Percentiles rank a stretch among this genome's conserved stretches.
Conservation (phyloP, 2,888 invertebrate genomes). For the Deilephila elpenor region DNA sequence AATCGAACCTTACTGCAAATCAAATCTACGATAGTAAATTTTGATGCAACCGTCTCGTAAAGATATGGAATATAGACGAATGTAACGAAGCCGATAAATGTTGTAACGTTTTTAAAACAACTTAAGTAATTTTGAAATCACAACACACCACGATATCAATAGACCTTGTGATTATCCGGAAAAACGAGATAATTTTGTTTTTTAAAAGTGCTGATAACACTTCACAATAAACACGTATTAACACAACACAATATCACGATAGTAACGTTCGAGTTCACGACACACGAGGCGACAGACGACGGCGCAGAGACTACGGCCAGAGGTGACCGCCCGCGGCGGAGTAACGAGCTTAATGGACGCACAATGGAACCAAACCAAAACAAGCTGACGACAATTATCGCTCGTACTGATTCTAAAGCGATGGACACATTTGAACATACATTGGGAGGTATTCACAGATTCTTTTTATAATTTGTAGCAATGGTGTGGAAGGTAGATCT, state of each 20-base stretch:
- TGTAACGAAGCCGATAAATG: background rate
- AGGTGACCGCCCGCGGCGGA: conserved; percentile 45
- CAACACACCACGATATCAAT: too few species aligned
- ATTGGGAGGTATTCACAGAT: too few species aligned
- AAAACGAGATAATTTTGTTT: background rate
- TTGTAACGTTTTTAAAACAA: background rate
- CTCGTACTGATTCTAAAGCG: conserved; percentile 48
- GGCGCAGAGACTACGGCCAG: conserved; percentile 28
- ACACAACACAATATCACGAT: background rate
- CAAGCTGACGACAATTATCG: conserved; percentile 58
- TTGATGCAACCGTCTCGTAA: background rate
- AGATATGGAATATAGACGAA: background rate
- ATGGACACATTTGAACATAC: conserved; percentile 10
- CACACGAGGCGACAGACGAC: background rate
- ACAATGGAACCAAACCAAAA: conserved; percentile 71
- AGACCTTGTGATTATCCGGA: too few species aligned
- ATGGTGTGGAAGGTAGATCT: too few species aligned
- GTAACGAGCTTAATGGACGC: conserved; percentile 56
- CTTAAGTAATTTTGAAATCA: too few species aligned
- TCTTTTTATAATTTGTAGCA: too few species aligned
- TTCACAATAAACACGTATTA: background rate
- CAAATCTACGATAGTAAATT: background rate
- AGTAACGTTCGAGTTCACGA: background rate
- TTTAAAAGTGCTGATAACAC: background rate
- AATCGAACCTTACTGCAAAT: background rate